Percentiles rank a stretch among this genome's conserved stretches.
phyloP scores from a whole-genome alignment of 1,140 invertebrate species.

The Elymnias hypermnestra region DNA sequence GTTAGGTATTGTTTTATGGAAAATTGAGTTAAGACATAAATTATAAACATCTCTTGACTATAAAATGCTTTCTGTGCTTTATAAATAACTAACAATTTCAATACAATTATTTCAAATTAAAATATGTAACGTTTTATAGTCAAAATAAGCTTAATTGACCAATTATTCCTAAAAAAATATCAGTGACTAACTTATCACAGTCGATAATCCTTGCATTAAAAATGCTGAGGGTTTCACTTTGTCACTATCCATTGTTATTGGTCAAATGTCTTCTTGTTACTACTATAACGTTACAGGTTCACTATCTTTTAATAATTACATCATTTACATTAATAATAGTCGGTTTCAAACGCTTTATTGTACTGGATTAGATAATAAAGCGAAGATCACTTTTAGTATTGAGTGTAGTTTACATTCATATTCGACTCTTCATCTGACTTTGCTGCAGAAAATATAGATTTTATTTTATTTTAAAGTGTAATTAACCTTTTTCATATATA shows the following conservation, averaged over 20 bases:
- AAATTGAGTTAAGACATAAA: too few relatives aligned
- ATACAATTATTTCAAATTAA: too few relatives aligned
- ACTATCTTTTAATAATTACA: neutral
- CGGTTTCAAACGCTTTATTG: conserved; percentile 18
- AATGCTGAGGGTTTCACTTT: conserved; percentile 35
- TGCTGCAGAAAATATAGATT: too few relatives aligned
- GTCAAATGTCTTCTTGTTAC: neutral
- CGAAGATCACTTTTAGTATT: conserved; percentile 5
- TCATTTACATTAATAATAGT: neutral
- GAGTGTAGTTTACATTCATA: neutral
- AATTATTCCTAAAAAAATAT: neutral
- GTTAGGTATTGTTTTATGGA: too few relatives aligned
- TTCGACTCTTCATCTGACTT: neutral
- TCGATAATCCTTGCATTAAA: conserved; percentile 32
- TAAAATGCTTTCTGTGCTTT: too few relatives aligned
- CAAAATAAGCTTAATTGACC: too few relatives aligned
- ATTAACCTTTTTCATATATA: too few relatives aligned
- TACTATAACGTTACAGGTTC: neutral
- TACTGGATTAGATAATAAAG: conserved; percentile 23
- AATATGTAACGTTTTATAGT: too few relatives aligned
- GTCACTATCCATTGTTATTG: conserved; percentile 27
- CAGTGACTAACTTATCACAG: conserved; percentile 40
- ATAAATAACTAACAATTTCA: too few relatives aligned
- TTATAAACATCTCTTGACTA: too few relatives aligned
- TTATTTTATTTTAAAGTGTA: too few relatives aligned